Conservation (phyloP, 1,140 invertebrate genomes). For the Drosophila insularis region DNA sequence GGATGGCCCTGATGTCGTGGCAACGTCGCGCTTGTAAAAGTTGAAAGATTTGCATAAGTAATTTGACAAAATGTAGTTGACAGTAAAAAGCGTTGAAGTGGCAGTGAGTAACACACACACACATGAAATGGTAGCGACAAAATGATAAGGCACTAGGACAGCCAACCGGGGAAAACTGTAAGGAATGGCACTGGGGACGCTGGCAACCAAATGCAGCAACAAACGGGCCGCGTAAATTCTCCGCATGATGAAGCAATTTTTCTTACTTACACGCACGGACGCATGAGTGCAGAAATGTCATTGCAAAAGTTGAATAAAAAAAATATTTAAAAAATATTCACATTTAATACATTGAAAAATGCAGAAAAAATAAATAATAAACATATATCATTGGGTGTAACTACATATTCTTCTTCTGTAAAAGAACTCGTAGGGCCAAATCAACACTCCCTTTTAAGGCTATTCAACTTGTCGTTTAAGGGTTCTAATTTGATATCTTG, state of each 20-base stretch:
- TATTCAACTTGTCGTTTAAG: conserved; percentile 15
- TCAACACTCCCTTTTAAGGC: neutral
- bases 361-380: neutral
- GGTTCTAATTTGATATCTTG: conserved; percentile 11
- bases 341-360: conserved; percentile 17
- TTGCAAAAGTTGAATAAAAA: conserved; percentile 45
- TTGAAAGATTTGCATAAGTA: conserved; percentile 81
- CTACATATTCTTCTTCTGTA: conserved; percentile 1
- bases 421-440: neutral
- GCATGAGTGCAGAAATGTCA: conserved; percentile 19
- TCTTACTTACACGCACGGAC: conserved; percentile 62
- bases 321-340: conserved; percentile 17
- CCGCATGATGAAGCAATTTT: conserved; percentile 62
- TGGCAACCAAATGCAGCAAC: conserved; percentile 24
- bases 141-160: conserved; percentile 50
- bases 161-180: neutral
- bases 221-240: conserved; percentile 27
- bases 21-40: conserved; percentile 78
- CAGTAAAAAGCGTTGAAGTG: conserved; percentile 70
- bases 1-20: conserved; percentile 52
- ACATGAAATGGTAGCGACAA: conserved; percentile 48
- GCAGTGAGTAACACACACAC: conserved; percentile 40
- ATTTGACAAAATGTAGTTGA: conserved; percentile 81
- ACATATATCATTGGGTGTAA: neutral
- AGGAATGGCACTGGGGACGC: conserved; percentile 11